Conservation (phyloP, 2,113 vertebrate genomes). For the Carlito syrichta region DNA sequence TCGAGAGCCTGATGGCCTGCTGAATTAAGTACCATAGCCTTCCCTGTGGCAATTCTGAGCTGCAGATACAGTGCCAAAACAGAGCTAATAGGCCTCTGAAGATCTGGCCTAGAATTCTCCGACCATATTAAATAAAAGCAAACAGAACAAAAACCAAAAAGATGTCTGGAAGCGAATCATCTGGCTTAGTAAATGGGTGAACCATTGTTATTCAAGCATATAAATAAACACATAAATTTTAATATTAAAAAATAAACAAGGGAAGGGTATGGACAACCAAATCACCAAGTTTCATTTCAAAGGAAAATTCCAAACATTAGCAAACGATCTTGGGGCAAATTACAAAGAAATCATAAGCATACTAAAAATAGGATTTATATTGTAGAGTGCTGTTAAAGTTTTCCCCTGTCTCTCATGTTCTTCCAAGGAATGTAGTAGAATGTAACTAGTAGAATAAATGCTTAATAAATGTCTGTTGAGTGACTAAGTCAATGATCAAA, state of each 20-base stretch:
- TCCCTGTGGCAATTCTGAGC: not conserved
- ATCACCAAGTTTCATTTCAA: not conserved
- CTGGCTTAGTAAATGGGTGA: not conserved
- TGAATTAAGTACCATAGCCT: not conserved
- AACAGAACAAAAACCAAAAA: not conserved
- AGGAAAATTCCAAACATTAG: not conserved
- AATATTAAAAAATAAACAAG: constrained; percentile 13
- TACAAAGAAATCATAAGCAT: constrained; percentile 20
- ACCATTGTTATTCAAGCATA: not conserved
- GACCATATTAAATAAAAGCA: not conserved
- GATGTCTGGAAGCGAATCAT: not conserved
- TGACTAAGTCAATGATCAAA: not conserved
- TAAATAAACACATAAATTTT: not conserved
- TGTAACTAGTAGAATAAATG: not conserved
- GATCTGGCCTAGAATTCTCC: constrained; percentile 12
- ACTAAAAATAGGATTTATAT: not conserved
- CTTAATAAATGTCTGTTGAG: not conserved
- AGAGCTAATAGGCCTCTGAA: not conserved
- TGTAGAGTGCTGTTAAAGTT: not conserved
- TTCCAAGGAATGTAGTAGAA: not conserved
- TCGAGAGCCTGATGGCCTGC: not conserved
- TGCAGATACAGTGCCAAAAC: not conserved
- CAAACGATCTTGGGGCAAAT: not conserved
- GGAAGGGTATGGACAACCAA: not conserved
- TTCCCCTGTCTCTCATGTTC: not conserved